phyloP scores from a whole-genome alignment of 92 coral and sea anemone species.

The Chrysogorgia sp. region DNA sequence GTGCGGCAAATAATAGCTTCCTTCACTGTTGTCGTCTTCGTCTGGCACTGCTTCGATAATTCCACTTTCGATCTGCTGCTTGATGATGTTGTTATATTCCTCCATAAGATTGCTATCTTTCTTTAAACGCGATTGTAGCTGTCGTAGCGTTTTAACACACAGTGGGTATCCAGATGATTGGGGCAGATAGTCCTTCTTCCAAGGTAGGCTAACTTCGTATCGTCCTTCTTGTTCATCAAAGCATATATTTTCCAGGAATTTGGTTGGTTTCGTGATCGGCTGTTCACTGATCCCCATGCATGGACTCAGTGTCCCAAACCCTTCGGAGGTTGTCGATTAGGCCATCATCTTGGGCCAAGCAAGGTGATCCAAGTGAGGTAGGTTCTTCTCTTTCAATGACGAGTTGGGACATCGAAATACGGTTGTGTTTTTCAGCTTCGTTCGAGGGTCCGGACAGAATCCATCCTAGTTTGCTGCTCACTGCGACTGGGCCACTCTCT shows the following conservation, averaged over 20 bases:
- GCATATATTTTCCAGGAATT: background rate
- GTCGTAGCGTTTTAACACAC: conserved; percentile 55
- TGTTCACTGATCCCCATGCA: conserved; percentile 8
- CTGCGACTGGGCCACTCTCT: conserved; percentile 43
- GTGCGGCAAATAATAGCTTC: conserved; percentile 40
- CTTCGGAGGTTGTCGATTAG: background rate
- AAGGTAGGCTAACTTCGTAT: background rate
- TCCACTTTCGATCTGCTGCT: conserved; percentile 55
- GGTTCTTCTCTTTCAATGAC: conserved; percentile 17
- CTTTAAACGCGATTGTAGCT: conserved; percentile 48
- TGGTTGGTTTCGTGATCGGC: background rate
- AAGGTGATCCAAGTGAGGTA: conserved; percentile 3
- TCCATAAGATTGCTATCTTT: conserved; percentile 45
- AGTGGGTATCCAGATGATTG: conserved; percentile 40
- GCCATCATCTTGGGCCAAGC: conserved; percentile 16
- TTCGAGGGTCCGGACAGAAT: conserved; percentile 20
- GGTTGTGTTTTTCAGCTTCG: background rate
- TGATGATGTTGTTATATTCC: conserved; percentile 54
- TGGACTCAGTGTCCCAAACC: conserved; percentile 28
- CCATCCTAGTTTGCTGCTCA: conserved; percentile 27
- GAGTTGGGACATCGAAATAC: conserved; percentile 4
- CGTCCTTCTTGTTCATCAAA: background rate
- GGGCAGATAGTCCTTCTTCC: background rate
- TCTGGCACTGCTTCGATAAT: conserved; percentile 53
- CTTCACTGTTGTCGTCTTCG: conserved; percentile 21